Evolutionary conservation across 2,888 invertebrate genomes (phyloP), one percentile per base, ranked within the genome.

Genomic region (Tillus elongatus): DNA sequence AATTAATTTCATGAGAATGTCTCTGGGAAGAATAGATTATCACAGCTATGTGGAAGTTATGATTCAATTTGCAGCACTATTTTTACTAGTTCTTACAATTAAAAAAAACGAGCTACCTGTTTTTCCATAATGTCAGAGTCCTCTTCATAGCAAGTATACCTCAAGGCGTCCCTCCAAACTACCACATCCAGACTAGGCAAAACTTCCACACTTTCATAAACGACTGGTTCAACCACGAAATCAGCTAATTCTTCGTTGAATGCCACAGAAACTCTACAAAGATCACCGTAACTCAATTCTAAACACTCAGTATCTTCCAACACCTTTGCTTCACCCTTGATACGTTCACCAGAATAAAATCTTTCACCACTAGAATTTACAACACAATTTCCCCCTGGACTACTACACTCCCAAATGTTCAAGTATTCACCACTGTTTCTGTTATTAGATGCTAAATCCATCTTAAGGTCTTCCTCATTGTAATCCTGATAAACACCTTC

Each of bases 261-360:
- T 8, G n/a, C 24, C 6, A n/a, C n/a, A 19, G 24, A 19, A 19
- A 19, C 24, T 19, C 24, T 19, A 19, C 24, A 19, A 19, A 19
- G 6, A n/a, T 19, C n/a, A 6, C 24, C 24, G 24, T 8, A 19
- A 19, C 24, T 19, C 6, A 19, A n/a, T 8, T 19, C 24, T 6
- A 19, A n/a, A n/a, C n/a, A n/a, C n/a, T n/a, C n/a, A n/a, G n/a
- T n/a, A n/a, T n/a, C n/a, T n/a, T n/a, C n/a, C n/a, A n/a, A n/a
- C n/a, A n/a, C n/a, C n/a, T n/a, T n/a, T n/a, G n/a, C n/a, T n/a
- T n/a, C n/a, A n/a, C n/a, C n/a, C n/a, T n/a, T n/a, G n/a, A n/a
- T n/a, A n/a, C n/a, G n/a, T n/a, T n/a, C n/a, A n/a, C n/a, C n/a
- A n/a, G n/a, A n/a, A n/a, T n/a, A n/a, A n/a, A n/a, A n/a, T n/a